phyloP scores from a whole-genome alignment of 2,113 vertebrate genomes.

The Dermatemys mawii region DNA sequence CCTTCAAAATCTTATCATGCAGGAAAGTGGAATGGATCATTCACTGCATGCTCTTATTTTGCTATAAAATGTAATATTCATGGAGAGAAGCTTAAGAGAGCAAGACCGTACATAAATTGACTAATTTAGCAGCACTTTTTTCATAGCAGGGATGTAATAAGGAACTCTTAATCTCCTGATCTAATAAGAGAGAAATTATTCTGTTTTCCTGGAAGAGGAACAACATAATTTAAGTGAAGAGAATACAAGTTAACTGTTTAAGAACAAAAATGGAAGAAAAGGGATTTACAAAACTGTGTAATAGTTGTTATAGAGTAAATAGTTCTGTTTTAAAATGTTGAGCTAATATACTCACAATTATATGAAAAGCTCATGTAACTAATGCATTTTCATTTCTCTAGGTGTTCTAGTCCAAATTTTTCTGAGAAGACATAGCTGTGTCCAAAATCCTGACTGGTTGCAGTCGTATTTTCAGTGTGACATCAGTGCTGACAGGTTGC shows the following conservation, averaged over 20 bases:
- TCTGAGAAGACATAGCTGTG: neutral
- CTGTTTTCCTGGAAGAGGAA: conserved; percentile 36
- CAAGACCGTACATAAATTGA: conserved; percentile 46
- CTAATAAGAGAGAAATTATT: conserved; percentile 20
- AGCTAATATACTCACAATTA: neutral
- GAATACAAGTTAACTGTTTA: conserved; percentile 12
- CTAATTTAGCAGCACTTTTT: conserved; percentile 18
- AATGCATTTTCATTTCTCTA: fast-evolving
- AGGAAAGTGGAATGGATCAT: conserved; percentile 8
- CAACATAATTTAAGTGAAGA: neutral
- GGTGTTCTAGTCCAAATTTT: neutral
- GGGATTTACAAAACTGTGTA: neutral
- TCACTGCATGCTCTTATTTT: neutral
- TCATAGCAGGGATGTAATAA: conserved; percentile 18
- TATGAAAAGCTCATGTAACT: neutral
- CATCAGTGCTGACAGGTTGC: neutral
- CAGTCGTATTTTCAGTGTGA: neutral
- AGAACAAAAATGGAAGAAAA: neutral
- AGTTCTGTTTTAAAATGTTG: neutral
- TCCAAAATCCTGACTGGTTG: neutral
- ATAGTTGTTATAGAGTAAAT: neutral
- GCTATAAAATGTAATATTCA: conserved; percentile 43
- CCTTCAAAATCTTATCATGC: conserved; percentile 46
- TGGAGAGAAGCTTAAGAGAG: conserved; percentile 18
- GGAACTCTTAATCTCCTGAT: conserved; percentile 20